A percentile compares a stretch with the other conserved stretches of the same genome.
Conservation (phyloP, 2,888 invertebrate species). For the Trichogramma evanescens region DNA sequence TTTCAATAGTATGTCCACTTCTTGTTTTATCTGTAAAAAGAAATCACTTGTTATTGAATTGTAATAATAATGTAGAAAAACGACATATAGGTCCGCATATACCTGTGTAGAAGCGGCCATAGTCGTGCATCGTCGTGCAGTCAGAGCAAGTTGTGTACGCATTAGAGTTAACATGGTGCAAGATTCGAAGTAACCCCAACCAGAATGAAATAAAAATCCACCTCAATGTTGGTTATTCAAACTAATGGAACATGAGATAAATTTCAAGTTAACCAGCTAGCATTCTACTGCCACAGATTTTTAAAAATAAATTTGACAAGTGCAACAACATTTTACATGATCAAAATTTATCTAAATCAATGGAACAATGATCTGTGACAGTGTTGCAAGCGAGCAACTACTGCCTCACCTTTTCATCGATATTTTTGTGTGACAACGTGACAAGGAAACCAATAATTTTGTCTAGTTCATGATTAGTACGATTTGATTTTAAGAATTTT, state of each 20-base stretch:
- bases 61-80: neutral
- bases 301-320: neutral
- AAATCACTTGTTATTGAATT: neutral
- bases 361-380: constrained; percentile 25
- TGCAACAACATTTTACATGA: too few species aligned
- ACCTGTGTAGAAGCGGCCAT: constrained; percentile 38
- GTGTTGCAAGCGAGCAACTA: constrained; percentile 26
- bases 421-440: constrained; percentile 19
- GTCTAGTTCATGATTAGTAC: constrained; percentile 44
- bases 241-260: constrained; percentile 39
- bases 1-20: constrained; percentile 73
- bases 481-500: constrained; percentile 44
- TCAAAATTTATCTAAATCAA: neutral
- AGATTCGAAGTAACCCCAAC: constrained; percentile 28
- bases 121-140: constrained; percentile 33
- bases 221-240: constrained; percentile 40
- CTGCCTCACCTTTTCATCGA: constrained; percentile 41
- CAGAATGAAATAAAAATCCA: constrained; percentile 44
- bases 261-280: constrained; percentile 32
- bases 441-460: constrained; percentile 28
- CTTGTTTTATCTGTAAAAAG: constrained; percentile 69
- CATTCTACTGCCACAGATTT: constrained; percentile 29
- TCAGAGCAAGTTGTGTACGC: constrained; percentile 32
- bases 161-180: constrained; percentile 37
- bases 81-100: constrained; percentile 25